phyloP scores from a whole-genome alignment of 2,888 invertebrate genomes.

The Poecilus cupreus region DNA sequence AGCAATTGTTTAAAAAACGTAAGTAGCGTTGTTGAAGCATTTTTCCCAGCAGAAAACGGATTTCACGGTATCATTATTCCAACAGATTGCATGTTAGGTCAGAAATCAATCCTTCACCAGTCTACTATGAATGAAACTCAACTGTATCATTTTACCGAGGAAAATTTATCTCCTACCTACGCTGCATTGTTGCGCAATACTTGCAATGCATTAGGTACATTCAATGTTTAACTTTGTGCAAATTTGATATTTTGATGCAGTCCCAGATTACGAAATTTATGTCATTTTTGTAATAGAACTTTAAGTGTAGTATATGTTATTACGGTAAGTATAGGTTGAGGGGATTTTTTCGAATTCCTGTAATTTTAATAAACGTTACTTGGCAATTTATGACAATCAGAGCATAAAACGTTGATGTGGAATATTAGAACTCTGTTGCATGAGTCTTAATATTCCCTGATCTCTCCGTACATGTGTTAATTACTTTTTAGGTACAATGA shows the following conservation, averaged over 20 bases:
- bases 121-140: conserved; percentile 38
- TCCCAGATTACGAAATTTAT: conserved; percentile 29
- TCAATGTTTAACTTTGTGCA: conserved; percentile 31
- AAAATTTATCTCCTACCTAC: background rate
- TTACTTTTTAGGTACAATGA: too few species aligned
- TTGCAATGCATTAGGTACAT: background rate
- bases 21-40: too few species aligned
- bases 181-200: conserved; percentile 12
- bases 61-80: conserved; percentile 1
- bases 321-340: conserved; percentile 39
- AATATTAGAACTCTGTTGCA: conserved; percentile 29
- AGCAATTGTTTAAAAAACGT: conserved; percentile 9
- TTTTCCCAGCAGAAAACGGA: conserved; percentile 7
- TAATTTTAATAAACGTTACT: conserved; percentile 50
- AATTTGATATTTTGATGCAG: conserved; percentile 44
- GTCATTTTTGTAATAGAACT: conserved; percentile 34
- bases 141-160: conserved; percentile 1
- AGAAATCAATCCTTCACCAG: conserved; percentile 18
- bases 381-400: conserved; percentile 48
- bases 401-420: conserved; percentile 46
- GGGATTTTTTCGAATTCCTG: conserved; percentile 41
- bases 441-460: background rate
- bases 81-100: conserved; percentile 26
- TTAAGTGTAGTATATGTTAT: conserved; percentile 36
- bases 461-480: conserved; percentile 8